Evolutionary conservation across 2,888 invertebrate species (phyloP), one percentile per base, ranked within the genome.

Genomic region (Ypsolopha scabrella): DNA sequence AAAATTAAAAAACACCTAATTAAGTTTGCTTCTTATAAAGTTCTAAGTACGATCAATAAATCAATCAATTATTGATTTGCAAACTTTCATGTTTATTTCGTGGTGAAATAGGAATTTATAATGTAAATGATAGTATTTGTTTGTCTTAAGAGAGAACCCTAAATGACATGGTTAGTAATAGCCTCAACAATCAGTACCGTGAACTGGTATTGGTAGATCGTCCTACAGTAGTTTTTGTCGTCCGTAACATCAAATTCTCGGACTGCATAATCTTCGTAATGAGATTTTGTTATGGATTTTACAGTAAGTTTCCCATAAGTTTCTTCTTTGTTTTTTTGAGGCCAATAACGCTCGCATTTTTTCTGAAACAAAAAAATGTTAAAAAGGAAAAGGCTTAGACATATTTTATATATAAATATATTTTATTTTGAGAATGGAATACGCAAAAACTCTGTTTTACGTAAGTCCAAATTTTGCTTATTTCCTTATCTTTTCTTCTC

Each of bases 291-390:
- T 55, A 94, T 79, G 57, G 92, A 92, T 59, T 90, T 91, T 37
- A 99, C 92, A 60, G 88, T 88, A 55, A 94, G 89, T 58, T 88
- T 88, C 3, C 92, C 93, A 68, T 92, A 93, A 51, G 90, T 90
- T 68, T 92, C 91, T 50, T 89, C 85, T 59, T 91, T 90, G 0
- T 91, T 91, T 50, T 90, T 88, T 52, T 93, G 91, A 0, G 99
- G 98, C 99, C 99, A 99, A 80, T 99, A 99, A 54, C 94, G 91
- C 41, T 94, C 95, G 80, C 99, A 99, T 81, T 99, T 99, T 64
- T 67, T 76, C 83, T 85, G 60, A 38, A 14, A 39, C 6, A 34
- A 39, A 36, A 51, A 46, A 33, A 45, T 9, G 7, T 9, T 47
- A 10, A 47, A 35, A 6, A 1, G 6, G 1, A 47, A 47, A 8